Evolutionary conservation across 2,888 invertebrate species (phyloP), one percentile per base, ranked within the genome.

Genomic region (Caenorhabditis sp.): DNA sequence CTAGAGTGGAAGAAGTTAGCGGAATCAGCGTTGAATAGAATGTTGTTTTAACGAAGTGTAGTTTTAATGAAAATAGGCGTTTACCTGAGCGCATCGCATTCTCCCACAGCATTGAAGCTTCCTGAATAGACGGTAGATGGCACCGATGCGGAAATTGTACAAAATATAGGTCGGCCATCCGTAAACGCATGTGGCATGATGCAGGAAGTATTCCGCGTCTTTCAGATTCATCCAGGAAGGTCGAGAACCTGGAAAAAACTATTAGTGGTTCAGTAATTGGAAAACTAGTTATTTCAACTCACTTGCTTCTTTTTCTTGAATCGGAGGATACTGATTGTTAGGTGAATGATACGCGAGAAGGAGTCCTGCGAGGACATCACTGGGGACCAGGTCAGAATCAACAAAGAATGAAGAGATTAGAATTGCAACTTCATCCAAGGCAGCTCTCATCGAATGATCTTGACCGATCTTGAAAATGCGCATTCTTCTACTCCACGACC

Each of bases 321-420:
- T 58, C n/a, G 80, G 62, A 6, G 85, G 83, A 74, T 83, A 81
- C 20, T 70, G 78, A 58, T 85, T 85, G 45, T 53, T 53, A 2
- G 83, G 83, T 2, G 83, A 83, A 63, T 85, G 83, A 46, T 86
- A 91, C 4, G 95, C 92, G n/a, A 95, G 92, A 22, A 95, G 93
- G 86, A 94, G 93, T 11, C 95, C 95, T 11, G 95, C 95, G 65
- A 94, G 93, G 15, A 95, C 92, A 89, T 95, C 96, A 0, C 95
- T 94, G 0, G 95, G 94, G 0, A 95, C 95, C 41, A 95, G 90
- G 90, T 95, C 95, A 7, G 78, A 45, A 27, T 82, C 85, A n/a
- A 80, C 81, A 61, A 89, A 88, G 70, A 89, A 88, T n/a, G 85
- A 79, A 5, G 88, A 84, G 27, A 88, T 74, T 37, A 88, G 68